A percentile compares a stretch with the other conserved stretches of the same genome.
These are phyloP conservation scores for Scopus umbretta DNA, from an alignment of 2,113 vertebrate species.

Conservation along the genomic window DNA sequence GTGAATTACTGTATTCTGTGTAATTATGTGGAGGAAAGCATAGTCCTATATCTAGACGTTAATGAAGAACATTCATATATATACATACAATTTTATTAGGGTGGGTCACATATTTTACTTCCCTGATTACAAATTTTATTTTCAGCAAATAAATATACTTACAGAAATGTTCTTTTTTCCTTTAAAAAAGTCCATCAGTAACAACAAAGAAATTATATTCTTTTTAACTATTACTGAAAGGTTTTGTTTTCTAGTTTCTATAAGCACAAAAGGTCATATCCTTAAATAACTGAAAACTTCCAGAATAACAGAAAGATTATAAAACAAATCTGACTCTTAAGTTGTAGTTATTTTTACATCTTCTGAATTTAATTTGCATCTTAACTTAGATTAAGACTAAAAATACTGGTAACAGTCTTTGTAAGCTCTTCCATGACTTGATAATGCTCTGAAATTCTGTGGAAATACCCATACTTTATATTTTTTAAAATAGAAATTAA, in stretches of 20 bases:
- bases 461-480: background rate
- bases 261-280: background rate
- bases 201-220: background rate
- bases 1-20: background rate
- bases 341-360: background rate
- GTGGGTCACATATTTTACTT: background rate
- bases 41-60: background rate
- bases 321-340: background rate
- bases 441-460: background rate
- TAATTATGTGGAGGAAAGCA: background rate
- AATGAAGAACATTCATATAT: background rate
- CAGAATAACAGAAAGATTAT: background rate
- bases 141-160: background rate
- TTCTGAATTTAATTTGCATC: background rate
- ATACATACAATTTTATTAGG: background rate
- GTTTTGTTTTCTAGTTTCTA: background rate
- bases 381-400: background rate
- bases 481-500: background rate
- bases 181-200: background rate
- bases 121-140: background rate
- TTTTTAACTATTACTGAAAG: background rate
- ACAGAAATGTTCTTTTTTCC: fast-evolving
- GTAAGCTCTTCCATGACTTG: background rate
- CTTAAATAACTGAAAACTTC: background rate
- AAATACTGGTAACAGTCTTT: background rate